Evolutionary conservation across 2,888 invertebrate species (phyloP), one percentile per base, ranked within the genome.

Genomic region (Brenthis ino): DNA sequence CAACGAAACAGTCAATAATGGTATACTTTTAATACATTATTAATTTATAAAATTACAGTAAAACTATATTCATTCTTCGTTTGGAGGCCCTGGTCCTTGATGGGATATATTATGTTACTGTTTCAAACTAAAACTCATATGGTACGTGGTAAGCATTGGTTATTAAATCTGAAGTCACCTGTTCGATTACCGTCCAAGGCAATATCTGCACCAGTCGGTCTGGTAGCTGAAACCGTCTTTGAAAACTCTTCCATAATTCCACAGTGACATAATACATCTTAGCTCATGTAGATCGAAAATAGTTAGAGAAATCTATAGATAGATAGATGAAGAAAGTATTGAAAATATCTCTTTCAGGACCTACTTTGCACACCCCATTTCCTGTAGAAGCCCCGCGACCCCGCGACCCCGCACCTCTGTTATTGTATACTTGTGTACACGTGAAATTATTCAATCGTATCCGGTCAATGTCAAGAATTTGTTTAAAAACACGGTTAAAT

Each of bases 321-420:
- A 73, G 73, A 63, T 70, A 71, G 67, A 50, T 28, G 60, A 50
- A 60, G 50, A n/a, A 24, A 28, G 50, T 60, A 60, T 48, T 64
- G 48, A 64, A 60, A 58, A 50, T 43, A 16, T 48, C 55, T 65
- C 51, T 69, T 55, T 64, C 24, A 24, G 53, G 48, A 64, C 37
- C 55, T 47, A 58, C 58, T 58, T 61, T 53, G 55, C 63, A 64
- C 68, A 50, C 51, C 55, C 69, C 71, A 61, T 53, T 64, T 58
- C 55, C 65, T 24, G 47, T 65, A 64, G 68, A 67, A 14, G 51
- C 51, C 67, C 65, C 67, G 66, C 70, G 67, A 55, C 51, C 67
- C 65, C 67, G 66, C 70, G 67, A 53, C 69, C 66, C 74, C 70
- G 73, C 73, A 68, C 74, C 73, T 73, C 73, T 71, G 54, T 68